Percentiles rank a stretch among this genome's conserved stretches.
Evolutionary conservation across 2,888 invertebrate species (phyloP).

Genomic region (Apeira syringaria): DNA sequence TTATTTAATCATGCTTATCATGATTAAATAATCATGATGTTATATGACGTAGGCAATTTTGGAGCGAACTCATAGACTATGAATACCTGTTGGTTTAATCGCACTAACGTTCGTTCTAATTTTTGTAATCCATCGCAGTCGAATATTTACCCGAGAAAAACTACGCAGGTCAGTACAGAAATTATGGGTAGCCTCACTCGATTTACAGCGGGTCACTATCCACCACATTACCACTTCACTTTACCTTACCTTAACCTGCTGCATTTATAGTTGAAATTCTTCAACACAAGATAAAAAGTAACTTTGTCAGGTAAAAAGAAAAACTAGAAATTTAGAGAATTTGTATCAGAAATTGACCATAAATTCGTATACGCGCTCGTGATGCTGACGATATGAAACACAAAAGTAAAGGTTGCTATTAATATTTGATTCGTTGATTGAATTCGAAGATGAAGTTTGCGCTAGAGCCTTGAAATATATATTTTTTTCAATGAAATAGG

Average conservation of each 20-base stretch:
- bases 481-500: no score
- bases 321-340: conserved; percentile 37
- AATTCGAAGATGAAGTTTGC: no score
- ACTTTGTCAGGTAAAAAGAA: conserved; percentile 33
- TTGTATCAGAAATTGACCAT: conserved; percentile 35
- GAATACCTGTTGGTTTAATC: no score
- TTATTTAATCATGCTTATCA: no score
- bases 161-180: conserved; percentile 58
- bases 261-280: conserved; percentile 11
- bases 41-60: no score
- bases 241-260: conserved; percentile 7
- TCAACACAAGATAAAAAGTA: not conserved
- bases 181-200: conserved; percentile 51
- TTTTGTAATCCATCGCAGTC: no score
- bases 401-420: conserved; percentile 21
- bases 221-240: conserved; percentile 17
- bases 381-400: conserved; percentile 25
- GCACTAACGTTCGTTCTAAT: no score
- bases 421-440: conserved; percentile 21
- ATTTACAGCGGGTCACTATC: conserved; percentile 59
- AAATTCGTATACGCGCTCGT: conserved; percentile 31
- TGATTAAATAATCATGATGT: no score
- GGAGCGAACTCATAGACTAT: no score
- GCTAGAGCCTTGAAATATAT: no score
- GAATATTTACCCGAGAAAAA: conserved; percentile 46